Evolutionary conservation across 2,888 invertebrate genomes (phyloP), one percentile per base, ranked within the genome.

Genomic region (Automeris io): DNA sequence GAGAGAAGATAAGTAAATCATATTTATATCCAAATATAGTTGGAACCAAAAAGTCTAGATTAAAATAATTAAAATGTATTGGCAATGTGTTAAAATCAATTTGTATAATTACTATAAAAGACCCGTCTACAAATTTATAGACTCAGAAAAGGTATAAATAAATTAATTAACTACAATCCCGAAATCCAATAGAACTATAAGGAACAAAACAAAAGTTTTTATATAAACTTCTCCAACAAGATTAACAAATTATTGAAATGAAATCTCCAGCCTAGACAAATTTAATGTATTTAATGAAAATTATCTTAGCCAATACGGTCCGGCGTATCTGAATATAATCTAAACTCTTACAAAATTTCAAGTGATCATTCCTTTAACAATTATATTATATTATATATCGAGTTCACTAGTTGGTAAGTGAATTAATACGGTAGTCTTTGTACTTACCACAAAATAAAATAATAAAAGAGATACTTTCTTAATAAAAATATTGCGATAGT

Each of bases 181-280:
- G 2, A n/a, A 11, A 25, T 11, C 1, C 2, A 24, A 13, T 18
- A 38, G n/a, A 9, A 38, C 24, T 18, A 13, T 9, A 35, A 33
- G 26, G 18, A 21, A 37, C 26, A 41, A 37, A 41, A 35, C 24
- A 33, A 38, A 42, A 31, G 36, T 39, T 36, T 40, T 29, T 23
- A 45, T 43, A 8, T 16, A 2, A 49, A 57, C 40, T 51, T 51
- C 50, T 25, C 33, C 45, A 49, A 49, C 35, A 43, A 43, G 44
- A 54, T 57, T 59, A 47, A 44, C 39, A 39, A 33, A 39, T 13
- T 43, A 43, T 43, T 43, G 42, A 39, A 39, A 42, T 21, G 38
- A 41, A 45, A 41, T 13, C 29, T 23, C 29, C 3, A 31, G 42
- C 46, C 45, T 45, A 50, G 43, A 46, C 47, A 21, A 22, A 29